Evolutionary conservation across 2,113 vertebrate genomes (phyloP), one percentile per base, ranked within the genome.

Genomic region (Hippocampus guttulatus): DNA sequence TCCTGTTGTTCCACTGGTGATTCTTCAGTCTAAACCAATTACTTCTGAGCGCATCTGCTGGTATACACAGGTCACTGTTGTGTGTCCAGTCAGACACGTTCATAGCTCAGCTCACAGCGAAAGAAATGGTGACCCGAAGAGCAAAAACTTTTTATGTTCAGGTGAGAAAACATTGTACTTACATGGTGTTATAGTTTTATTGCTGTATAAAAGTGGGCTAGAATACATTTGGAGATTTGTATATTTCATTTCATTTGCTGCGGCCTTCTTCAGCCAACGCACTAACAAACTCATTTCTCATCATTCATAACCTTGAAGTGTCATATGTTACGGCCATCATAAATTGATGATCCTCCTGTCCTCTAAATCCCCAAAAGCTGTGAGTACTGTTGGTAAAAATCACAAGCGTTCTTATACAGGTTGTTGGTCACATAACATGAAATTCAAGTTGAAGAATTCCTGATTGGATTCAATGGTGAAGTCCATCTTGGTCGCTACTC

Each of bases 11-110:
- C 76, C 82, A 68, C 81, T 45, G 77, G 77, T 88, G 84, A 82
- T 75, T 85, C 75, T 74, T 82, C 69, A 52, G 81, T 84, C 87
- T 67, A 74, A 77, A 74, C 84, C 89, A 88, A 88, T 89, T 89
- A 88, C 81, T 81, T 67, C 58, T 47, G 40, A 75, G 76, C 27
- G 38, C 67, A 75, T 79, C 69, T 76, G 64, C 77, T 75, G 73
- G 47, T 41, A 77, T 27, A 71, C 79, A 40, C 68, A 27, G 15
- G 49, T 82, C 76, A 63, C 66, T 65, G 64, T 45, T 65, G n/a
- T 66, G 71, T 43, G 68, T 71, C 71, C 68, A 33, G 70, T 70
- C 74, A 41, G 70, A 77, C 73, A 68, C 52, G 75, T 78, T 82
- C 75, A 61, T 66, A 68, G 27, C 74, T 60, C 14, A 30, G 38